Evolutionary conservation across 2,113 vertebrate genomes (phyloP), one percentile per base, ranked within the genome.

Genomic region (Lipotes vexillifer): DNA sequence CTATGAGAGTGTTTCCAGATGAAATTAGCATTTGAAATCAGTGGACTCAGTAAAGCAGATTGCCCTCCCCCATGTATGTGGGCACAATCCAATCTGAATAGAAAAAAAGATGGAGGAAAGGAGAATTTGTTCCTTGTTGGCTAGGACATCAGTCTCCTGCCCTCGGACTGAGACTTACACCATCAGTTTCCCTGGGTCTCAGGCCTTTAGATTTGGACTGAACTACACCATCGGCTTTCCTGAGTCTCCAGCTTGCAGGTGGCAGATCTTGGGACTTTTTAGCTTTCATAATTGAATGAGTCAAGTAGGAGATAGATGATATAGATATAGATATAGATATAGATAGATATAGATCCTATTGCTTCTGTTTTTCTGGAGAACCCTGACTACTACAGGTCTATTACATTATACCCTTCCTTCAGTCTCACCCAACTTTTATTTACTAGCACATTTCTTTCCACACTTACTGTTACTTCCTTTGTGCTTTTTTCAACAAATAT

Each of bases 401-500:
- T 13, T n/a, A 69, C 5, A 38, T 74, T 36, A 29, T 38, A 14
- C 17, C 3, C 1, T 75, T 89, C 6, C 8, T 65, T 86, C 27
- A 61, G 36, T 55, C 33, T 93, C 27, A 41, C 10, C 71, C 27
- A 68, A 15, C 2, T 78, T 57, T 75, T 91, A 69, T 44, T 86
- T 87, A 44, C 31, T 33, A 86, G 31, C 27, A 29, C 36, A 66
- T 52, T 68, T 57, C n/a, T 88, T 91, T 78, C 83, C 29, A 66
- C 6, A 52, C 6, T 83, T 84, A 46, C 9, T 57, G 33, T 41
- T 90, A 74, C 2, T 49, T 85, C 41, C 18, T 88, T 68, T 55
- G 46, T 77, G 55, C 8, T 94, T 90, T 80, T 88, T 97, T 80
- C 44, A 85, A 72, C 52, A 87, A 94, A 52, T 94, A 94, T 59